Percentiles rank a stretch among this genome's conserved stretches.
These are phyloP conservation scores for Platycheirus rosarum DNA, from an alignment of 2,888 invertebrate genomes.

Conservation along the genomic window DNA sequence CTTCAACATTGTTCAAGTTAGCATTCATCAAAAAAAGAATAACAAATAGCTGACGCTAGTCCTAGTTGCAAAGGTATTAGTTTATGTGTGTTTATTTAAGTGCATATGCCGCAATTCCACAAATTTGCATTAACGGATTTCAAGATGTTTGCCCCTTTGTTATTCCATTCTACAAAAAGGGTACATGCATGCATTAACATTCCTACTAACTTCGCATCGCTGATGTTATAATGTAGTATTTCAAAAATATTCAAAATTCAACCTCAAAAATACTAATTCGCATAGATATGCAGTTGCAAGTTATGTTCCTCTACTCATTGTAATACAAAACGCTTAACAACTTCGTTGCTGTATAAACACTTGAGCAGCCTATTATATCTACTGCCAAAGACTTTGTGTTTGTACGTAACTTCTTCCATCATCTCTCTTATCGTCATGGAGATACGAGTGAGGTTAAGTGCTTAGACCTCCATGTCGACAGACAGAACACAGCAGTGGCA, in stretches of 20 bases:
- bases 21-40: constrained; percentile 57
- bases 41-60: neutral
- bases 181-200: constrained; percentile 65
- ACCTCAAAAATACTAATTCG: neutral
- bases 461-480: constrained; percentile 26
- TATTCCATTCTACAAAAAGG: constrained; percentile 36
- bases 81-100: constrained; percentile 41
- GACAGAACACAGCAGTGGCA: neutral
- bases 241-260: constrained; percentile 20
- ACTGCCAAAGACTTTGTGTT: constrained; percentile 10
- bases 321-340: neutral
- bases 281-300: constrained; percentile 16
- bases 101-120: constrained; percentile 71
- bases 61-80: constrained; percentile 15
- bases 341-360: neutral
- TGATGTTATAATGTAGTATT: neutral
- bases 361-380: neutral
- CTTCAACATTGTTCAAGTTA: constrained; percentile 63
- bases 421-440: constrained; percentile 11
- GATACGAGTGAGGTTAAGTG: constrained; percentile 36
- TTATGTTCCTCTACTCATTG: no score
- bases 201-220: constrained; percentile 6
- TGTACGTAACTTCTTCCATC: constrained; percentile 9
- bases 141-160: constrained; percentile 70
- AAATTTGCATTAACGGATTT: constrained; percentile 74